phyloP scores from a whole-genome alignment of 2,113 vertebrate genomes.

The Sprattus sprattus region DNA sequence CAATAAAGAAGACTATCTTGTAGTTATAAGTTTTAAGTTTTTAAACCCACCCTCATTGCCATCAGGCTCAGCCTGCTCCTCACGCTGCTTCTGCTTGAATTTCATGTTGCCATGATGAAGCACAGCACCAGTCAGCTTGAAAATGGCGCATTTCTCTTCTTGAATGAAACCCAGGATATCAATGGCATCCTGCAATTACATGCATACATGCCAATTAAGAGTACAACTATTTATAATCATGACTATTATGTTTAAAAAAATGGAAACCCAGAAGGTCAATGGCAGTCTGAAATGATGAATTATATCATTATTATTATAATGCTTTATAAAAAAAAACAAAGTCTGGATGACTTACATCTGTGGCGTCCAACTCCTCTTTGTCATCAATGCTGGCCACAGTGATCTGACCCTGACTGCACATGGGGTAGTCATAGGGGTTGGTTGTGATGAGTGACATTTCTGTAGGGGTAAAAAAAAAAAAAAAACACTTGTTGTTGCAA shows the following conservation, averaged over 20 bases:
- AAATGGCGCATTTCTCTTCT: constrained; percentile 12
- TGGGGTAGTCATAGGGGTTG: constrained; percentile 80
- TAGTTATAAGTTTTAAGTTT: neutral
- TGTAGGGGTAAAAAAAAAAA: constrained; percentile 23
- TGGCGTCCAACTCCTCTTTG: constrained; percentile 81
- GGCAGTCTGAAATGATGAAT: neutral
- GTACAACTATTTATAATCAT: no score
- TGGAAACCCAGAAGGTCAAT: neutral
- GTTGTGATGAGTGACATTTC: constrained; percentile 71
- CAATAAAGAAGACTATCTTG: no score
- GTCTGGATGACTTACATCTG: constrained; percentile 66
- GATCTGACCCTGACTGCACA: constrained; percentile 82
- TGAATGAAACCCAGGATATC: neutral
- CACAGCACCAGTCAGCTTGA: constrained; percentile 67
- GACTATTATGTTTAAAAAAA: no score
- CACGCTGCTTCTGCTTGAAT: constrained; percentile 79
- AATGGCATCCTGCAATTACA: neutral
- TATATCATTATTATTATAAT: no score
- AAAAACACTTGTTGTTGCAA: neutral
- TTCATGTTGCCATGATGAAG: constrained; percentile 75
- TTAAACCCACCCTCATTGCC: constrained; percentile 69
- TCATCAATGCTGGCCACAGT: constrained; percentile 82
- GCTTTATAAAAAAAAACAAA: neutral
- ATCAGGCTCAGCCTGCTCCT: constrained; percentile 76
- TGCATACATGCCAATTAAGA: no score